Conservation (phyloP, 2,888 invertebrate species). For the Pterostichus niger region DNA sequence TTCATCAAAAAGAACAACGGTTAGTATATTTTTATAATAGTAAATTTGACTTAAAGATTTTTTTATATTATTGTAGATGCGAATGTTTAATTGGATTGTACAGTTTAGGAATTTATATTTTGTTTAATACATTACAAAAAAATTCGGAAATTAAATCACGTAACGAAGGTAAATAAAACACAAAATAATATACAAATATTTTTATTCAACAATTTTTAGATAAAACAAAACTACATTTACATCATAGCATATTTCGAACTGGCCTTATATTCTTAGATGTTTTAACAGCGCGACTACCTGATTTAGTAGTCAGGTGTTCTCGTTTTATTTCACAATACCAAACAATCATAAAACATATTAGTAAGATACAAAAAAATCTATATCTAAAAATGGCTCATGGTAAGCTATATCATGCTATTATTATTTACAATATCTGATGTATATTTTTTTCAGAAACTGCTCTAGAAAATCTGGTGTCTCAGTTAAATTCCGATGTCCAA, state of each 20-base stretch:
- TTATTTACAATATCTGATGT: constrained; percentile 17
- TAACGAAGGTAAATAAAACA: constrained; percentile 31
- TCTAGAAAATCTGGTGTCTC: constrained; percentile 37
- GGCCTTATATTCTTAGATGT: constrained; percentile 52
- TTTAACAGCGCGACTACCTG: constrained; percentile 52
- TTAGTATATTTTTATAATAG: not conserved
- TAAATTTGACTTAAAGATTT: not conserved
- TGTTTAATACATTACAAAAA: constrained; percentile 45
- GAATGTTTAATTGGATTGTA: constrained; percentile 48
- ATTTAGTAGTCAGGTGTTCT: constrained; percentile 32
- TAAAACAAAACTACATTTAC: constrained; percentile 14
- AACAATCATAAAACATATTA: constrained; percentile 41
- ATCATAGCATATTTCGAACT: constrained; percentile 32
- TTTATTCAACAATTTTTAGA: constrained; percentile 58
- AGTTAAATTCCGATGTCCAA: constrained; percentile 15
- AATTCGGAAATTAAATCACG: not conserved
- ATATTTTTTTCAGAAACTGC: constrained; percentile 40
- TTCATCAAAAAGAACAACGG: constrained; percentile 41
- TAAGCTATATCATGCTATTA: constrained; percentile 8
- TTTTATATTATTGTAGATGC: constrained; percentile 38
- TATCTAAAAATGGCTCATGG: constrained; percentile 6
- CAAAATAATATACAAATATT: constrained; percentile 43
- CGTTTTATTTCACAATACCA: constrained; percentile 41
- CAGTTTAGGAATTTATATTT: constrained; percentile 30
- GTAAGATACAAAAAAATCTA: constrained; percentile 11